These are phyloP conservation scores for Exocentrus adspersus DNA, from an alignment of 2,888 invertebrate genomes.

Conservation along the genomic window DNA sequence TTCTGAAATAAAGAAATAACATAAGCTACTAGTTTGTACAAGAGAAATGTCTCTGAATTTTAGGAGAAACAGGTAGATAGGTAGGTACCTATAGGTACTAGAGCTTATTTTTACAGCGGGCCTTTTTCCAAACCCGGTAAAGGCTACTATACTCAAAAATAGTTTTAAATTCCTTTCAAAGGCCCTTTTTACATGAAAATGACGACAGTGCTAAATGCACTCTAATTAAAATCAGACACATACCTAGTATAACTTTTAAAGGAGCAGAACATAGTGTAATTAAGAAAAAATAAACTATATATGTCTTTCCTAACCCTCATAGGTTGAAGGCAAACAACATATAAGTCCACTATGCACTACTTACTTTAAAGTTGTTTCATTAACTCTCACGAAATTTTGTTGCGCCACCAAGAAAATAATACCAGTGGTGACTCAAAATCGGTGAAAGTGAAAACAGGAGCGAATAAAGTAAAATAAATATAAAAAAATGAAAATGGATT, in stretches of 20 bases:
- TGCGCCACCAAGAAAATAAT: slow-evolving; percentile 73
- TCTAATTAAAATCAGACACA: slow-evolving; percentile 36
- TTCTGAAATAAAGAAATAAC: slow-evolving; percentile 19
- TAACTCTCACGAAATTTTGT: slow-evolving; percentile 72
- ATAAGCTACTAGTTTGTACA: slow-evolving; percentile 28
- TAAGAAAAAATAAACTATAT: slow-evolving; percentile 29
- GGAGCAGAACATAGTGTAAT: slow-evolving; percentile 28
- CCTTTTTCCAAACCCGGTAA: slow-evolving; percentile 47
- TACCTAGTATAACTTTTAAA: slow-evolving; percentile 31
- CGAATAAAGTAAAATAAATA: slow-evolving; percentile 50
- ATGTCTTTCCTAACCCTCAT: slow-evolving; percentile 58
- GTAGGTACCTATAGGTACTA: too few relatives aligned
- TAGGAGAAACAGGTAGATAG: slow-evolving; percentile 22
- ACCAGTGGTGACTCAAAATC: slow-evolving; percentile 66
- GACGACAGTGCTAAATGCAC: slow-evolving; percentile 27
- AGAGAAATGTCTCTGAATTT: slow-evolving; percentile 18
- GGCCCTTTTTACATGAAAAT: slow-evolving; percentile 32
- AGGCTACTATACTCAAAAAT: slow-evolving; percentile 20
- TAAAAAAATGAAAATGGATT: slow-evolving; percentile 50
- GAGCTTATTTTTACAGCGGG: slow-evolving; percentile 38
- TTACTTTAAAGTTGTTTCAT: slow-evolving; percentile 52
- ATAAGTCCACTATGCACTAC: slow-evolving; percentile 55
- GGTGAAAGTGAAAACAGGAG: slow-evolving; percentile 55
- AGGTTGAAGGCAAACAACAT: slow-evolving; percentile 57
- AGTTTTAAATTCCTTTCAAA: slow-evolving; percentile 26